Base-by-base conservation (phyloP, 2,888 invertebrate species). In the Lithophane semibrunnea region DNA sequence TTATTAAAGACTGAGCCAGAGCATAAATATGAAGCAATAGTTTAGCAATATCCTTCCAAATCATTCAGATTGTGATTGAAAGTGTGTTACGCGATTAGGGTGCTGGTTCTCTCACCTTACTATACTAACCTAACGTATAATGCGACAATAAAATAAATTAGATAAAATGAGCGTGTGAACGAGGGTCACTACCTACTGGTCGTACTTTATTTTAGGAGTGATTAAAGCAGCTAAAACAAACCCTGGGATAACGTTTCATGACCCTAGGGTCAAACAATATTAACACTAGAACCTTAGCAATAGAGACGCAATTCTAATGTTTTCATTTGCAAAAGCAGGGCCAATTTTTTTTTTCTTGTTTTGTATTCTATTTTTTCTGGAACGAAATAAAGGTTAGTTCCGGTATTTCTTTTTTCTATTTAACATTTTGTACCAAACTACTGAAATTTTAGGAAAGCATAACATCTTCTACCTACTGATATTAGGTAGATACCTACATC, bases 201-300 rank as follows among this genome's bases (percentile, higher is more conserved):
- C 37, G 13, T n/a, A 10, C 9, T 44, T 52, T 29, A 52, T 4
- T 47, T n/a, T 42, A 9, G 16, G 24, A 37, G 1, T 4, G 16
- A 75, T 8, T 42, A 42, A 61, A 61, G 29, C 44, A 72, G 44
- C 12, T 44, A 73, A 54, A 18, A n/a, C 13, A 24, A 47, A 49
- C 77, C 12, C 77, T 21, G 21, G 3, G 24, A 42, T 44, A 29
- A 47, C 37, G 3, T 75, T 75, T 16, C 29, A 8, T 80, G 64
- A 65, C 58, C 44, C 16, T n/a, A 61, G 16, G 81, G 64, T 80
- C 81, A 65, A 65, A 65, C 18, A 64, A 49, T 37, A 16, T 58
- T 73, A 52, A 47, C 78, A 37, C 13, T 24, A 65, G 9, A 44
- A 5, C 16, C 13, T 29, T 12, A 18, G 18, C 9, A 44, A 75